Evolutionary conservation across 2,888 invertebrate genomes (phyloP).

Genomic region (Xiphydria camelus): DNA sequence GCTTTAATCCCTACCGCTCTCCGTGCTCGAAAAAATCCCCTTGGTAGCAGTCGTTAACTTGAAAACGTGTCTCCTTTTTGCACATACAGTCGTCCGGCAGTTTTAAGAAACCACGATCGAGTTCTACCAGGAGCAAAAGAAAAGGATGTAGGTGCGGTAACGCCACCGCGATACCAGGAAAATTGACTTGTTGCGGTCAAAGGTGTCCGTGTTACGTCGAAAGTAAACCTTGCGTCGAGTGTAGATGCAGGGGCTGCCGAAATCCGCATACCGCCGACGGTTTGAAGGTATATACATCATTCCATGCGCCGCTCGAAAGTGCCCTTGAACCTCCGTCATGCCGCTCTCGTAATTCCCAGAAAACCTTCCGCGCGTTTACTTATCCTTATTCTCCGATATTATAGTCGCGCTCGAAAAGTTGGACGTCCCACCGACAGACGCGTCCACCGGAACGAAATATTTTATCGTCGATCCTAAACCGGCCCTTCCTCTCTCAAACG

Average conservation of each 20-base stretch:
- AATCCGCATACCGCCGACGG: conserved; percentile 87
- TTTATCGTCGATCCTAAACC: too few relatives aligned
- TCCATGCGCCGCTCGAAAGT: too few relatives aligned
- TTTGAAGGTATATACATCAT: conserved; percentile 73
- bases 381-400: too few relatives aligned
- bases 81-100: conserved; percentile 49
- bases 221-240: conserved; percentile 85
- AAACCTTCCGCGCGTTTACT: too few relatives aligned
- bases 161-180: conserved; percentile 85
- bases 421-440: too few relatives aligned
- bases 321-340: too few relatives aligned
- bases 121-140: conserved; percentile 59
- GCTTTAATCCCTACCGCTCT: too few relatives aligned
- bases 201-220: conserved; percentile 93
- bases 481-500: too few relatives aligned
- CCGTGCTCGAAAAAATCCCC: not conserved
- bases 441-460: too few relatives aligned
- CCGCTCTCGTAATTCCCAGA: too few relatives aligned
- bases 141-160: conserved; percentile 90
- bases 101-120: conserved; percentile 61
- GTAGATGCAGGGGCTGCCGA: conserved; percentile 89
- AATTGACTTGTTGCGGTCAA: conserved; percentile 90
- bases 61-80: conserved; percentile 3
- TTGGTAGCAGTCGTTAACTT: too few relatives aligned
- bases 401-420: too few relatives aligned